Evolutionary conservation across 1,140 invertebrate species (phyloP).

Genomic region (Ptiloglossa arizonensis): DNA sequence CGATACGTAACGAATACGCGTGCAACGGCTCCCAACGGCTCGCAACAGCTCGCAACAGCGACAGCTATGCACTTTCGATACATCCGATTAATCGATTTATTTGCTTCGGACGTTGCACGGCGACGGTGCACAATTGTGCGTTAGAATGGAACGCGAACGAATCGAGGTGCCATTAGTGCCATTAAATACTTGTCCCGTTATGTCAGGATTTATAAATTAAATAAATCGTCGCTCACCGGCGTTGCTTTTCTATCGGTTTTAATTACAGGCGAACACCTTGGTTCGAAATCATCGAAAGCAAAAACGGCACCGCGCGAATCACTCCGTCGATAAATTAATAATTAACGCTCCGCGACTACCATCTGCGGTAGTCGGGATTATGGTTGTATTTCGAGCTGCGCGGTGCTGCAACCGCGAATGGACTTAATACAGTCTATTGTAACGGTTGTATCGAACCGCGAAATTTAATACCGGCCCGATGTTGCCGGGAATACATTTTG

Average conservation of each 20-base stretch:
- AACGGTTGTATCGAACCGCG: conserved; percentile 3
- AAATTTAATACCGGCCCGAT: background rate
- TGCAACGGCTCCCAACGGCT: no score
- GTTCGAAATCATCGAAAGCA: background rate
- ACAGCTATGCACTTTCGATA: no score
- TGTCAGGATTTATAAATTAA: no score
- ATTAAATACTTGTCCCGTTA: no score
- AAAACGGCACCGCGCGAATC: conserved; percentile 3
- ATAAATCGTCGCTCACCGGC: no score
- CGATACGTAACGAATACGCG: no score
- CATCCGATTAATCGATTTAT: no score
- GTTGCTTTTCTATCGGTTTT: background rate
- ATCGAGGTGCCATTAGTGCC: no score
- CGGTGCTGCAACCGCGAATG: background rate
- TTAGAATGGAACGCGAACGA: no score
- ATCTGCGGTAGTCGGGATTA: conserved; percentile 14
- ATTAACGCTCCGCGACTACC: conserved; percentile 20
- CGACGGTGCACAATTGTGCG: no score
- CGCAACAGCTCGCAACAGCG: no score
- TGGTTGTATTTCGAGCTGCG: conserved; percentile 19
- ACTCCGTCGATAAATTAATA: conserved; percentile 24
- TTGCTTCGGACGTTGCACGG: no score
- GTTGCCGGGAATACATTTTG: conserved; percentile 1
- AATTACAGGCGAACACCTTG: background rate
- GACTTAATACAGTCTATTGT: conserved; percentile 30